Evolutionary conservation across 2,797 vertebrate species (phyloP).

Genomic region (Notoglanidium macrostoma): DNA sequence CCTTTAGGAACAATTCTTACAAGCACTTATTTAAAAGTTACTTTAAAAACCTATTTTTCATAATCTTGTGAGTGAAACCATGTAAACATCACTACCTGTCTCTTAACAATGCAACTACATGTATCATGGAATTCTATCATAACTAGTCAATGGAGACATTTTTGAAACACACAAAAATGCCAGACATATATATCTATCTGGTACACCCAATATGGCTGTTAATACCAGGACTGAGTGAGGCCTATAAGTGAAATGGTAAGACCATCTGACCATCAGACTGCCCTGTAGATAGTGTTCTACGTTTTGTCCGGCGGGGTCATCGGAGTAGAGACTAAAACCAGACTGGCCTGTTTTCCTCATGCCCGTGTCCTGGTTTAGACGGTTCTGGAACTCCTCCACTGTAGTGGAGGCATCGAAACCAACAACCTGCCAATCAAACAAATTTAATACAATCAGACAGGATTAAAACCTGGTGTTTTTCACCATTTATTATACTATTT

Average conservation of each 20-base stretch:
- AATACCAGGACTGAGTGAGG: background rate
- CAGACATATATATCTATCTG: background rate
- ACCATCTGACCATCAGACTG: conserved; percentile 84
- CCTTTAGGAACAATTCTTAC: background rate
- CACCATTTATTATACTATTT: background rate
- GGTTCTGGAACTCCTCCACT: conserved; percentile 95
- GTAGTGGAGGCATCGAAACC: conserved; percentile 96
- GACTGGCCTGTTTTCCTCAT: conserved; percentile 89
- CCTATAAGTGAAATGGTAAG: background rate
- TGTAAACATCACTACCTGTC: background rate
- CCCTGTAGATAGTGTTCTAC: conserved; percentile 91
- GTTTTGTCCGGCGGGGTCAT: conserved; percentile 91
- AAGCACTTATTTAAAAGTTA: background rate
- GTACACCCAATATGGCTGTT: background rate
- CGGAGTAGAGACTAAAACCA: conserved; percentile 92
- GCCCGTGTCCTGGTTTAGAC: conserved; percentile 90
- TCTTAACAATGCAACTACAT: background rate
- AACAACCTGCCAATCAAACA: conserved; percentile 80
- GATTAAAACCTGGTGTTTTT: background rate
- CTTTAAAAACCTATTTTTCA: background rate
- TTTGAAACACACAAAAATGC: background rate
- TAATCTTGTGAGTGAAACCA: background rate
- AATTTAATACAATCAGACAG: background rate
- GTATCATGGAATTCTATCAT: background rate
- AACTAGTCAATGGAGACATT: background rate